A percentile compares a stretch with the other conserved stretches of the same genome.
Evolutionary conservation across 2,113 vertebrate species (phyloP).

Genomic region (Caranx melampygus): DNA sequence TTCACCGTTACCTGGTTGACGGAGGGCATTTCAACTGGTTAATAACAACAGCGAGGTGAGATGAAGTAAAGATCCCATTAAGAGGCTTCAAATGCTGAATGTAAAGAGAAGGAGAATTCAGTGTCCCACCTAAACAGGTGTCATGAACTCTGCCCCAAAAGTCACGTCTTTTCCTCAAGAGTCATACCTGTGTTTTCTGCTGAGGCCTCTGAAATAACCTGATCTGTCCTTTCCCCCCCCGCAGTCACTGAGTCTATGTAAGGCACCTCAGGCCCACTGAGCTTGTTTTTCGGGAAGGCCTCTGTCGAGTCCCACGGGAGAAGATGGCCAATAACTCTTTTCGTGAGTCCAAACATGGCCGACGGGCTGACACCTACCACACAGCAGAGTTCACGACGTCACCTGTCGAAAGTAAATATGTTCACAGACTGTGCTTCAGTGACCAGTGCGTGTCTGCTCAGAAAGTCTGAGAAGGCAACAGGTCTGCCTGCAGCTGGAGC

Average conservation of each 20-base stretch:
- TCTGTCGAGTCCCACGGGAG: constrained; percentile 77
- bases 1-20: neutral
- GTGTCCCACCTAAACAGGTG: too few species aligned
- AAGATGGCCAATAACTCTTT: constrained; percentile 93
- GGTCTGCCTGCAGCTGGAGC: neutral
- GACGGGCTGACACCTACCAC: constrained; percentile 88
- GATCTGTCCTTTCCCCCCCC: neutral
- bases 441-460: neutral
- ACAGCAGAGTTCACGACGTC: constrained; percentile 93
- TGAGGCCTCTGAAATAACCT: neutral
- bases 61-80: neutral
- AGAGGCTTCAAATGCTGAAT: too few species aligned
- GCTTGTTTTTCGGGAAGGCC: constrained; percentile 75
- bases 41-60: neutral
- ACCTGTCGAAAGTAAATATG: constrained; percentile 89
- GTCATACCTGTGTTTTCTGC: neutral
- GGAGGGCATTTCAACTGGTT: neutral
- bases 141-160: neutral
- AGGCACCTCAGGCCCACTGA: constrained; percentile 62
- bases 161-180: neutral
- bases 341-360: constrained; percentile 89
- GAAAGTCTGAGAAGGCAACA: neutral
- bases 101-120: too few species aligned
- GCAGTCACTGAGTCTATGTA: constrained; percentile 61
- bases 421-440: neutral